phyloP scores from a whole-genome alignment of 2,113 vertebrate species.

The Chloebia gouldiae region DNA sequence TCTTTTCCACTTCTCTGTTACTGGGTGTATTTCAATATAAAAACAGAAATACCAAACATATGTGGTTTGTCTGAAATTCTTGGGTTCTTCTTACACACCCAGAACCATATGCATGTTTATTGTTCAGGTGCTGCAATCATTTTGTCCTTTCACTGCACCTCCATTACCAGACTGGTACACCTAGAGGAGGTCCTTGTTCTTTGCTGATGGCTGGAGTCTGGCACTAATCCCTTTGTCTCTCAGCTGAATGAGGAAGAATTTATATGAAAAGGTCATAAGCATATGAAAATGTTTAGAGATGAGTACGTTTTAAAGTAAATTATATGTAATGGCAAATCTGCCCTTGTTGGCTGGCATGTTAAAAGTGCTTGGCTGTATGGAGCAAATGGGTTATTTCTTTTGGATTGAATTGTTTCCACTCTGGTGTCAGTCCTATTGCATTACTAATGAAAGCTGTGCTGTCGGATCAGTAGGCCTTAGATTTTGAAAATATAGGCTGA shows the following conservation, averaged over 20 bases:
- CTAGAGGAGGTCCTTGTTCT: neutral
- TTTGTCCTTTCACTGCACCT: neutral
- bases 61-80: neutral
- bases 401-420: conserved; percentile 9
- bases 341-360: neutral
- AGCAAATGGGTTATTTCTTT: neutral
- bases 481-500: neutral
- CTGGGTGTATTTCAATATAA: neutral
- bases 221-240: neutral
- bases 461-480: neutral
- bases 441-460: neutral
- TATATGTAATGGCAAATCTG: conserved; percentile 20
- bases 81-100: neutral
- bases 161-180: neutral
- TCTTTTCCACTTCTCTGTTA: neutral
- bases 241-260: conserved; percentile 9
- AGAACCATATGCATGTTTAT: neutral
- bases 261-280: neutral
- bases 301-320: conserved; percentile 49
- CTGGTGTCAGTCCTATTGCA: neutral
- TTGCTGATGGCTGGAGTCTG: neutral
- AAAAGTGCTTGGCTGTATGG: neutral
- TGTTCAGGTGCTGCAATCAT: neutral
- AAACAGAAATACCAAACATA: neutral
- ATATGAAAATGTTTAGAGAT: conserved; percentile 45